A percentile compares a stretch with the other conserved stretches of the same genome.
These are phyloP conservation scores for Xyrauchen texanus DNA, from an alignment of 2,113 vertebrate species.

Conservation along the genomic window DNA sequence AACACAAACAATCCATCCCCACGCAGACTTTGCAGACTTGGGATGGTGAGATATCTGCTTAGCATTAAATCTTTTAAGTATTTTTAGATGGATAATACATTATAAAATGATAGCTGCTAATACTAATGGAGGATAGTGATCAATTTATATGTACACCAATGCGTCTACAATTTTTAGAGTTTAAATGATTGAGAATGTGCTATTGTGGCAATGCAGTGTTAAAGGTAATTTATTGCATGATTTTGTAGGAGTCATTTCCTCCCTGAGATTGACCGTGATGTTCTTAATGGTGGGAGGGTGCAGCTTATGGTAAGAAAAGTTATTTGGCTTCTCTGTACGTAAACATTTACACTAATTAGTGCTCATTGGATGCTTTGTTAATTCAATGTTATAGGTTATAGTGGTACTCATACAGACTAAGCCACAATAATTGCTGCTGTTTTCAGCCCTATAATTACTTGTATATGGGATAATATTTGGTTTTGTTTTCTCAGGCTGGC, in stretches of 20 bases:
- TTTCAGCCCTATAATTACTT: not conserved
- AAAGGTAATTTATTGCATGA: not conserved
- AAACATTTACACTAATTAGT: not conserved
- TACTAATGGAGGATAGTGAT: not conserved
- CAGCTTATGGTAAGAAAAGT: slow-evolving; percentile 85
- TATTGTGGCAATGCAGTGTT: slow-evolving; percentile 2
- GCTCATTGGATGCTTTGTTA: too few relatives aligned
- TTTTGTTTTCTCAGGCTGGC: slow-evolving; percentile 79
- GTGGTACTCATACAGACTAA: not conserved
- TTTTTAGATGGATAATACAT: too few relatives aligned
- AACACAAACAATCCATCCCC: slow-evolving; percentile 68
- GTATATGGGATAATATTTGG: not conserved
- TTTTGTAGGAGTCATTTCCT: slow-evolving; percentile 78
- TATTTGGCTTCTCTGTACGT: not conserved
- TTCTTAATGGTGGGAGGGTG: slow-evolving; percentile 80
- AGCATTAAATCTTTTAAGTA: not conserved
- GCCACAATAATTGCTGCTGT: not conserved
- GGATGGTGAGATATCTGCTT: slow-evolving; percentile 77
- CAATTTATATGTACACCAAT: too few relatives aligned
- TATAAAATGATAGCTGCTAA: not conserved
- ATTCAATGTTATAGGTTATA: not conserved
- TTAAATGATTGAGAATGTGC: not conserved
- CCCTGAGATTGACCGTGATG: slow-evolving; percentile 80
- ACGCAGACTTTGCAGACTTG: slow-evolving; percentile 62
- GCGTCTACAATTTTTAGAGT: too few relatives aligned